phyloP scores from a whole-genome alignment of 2,888 invertebrate species.

The Deroplatys truncata region DNA sequence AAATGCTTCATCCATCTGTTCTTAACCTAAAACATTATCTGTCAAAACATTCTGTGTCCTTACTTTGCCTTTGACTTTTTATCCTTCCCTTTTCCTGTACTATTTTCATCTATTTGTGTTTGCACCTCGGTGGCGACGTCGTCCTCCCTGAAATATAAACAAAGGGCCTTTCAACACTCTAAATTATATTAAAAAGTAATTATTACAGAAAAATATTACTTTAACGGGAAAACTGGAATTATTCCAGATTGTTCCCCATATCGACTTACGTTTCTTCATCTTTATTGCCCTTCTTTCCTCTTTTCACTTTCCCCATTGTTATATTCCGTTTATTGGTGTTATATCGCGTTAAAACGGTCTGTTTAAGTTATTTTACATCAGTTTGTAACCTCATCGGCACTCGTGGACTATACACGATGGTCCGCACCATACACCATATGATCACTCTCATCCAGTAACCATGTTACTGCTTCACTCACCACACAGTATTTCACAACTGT shows the following conservation, averaged over 20 bases:
- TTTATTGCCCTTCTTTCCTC: conserved; percentile 71
- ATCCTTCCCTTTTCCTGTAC: conserved; percentile 28
- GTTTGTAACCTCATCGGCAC: neutral
- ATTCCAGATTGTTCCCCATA: conserved; percentile 1
- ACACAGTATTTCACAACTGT: neutral
- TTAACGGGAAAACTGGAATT: neutral
- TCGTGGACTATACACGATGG: neutral
- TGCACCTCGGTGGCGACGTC: conserved; percentile 27
- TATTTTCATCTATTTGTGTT: conserved; percentile 20
- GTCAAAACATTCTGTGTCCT: neutral
- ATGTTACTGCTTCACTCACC: neutral
- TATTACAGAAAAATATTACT: neutral
- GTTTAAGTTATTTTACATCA: neutral
- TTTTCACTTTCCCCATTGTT: conserved; percentile 70
- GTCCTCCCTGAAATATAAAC: conserved; percentile 28
- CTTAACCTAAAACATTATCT: neutral
- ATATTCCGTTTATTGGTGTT: neutral
- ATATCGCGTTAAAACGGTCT: neutral
- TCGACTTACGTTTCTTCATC: conserved; percentile 55
- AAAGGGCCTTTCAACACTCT: neutral
- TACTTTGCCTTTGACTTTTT: conserved; percentile 27
- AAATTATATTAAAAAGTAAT: neutral
- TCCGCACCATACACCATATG: neutral
- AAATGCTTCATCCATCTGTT: neutral
- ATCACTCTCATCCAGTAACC: neutral